A percentile compares a stretch with the other conserved stretches of the same genome.
Conservation (phyloP, 1,140 invertebrate species). For the Lasioglossum baleicum region DNA sequence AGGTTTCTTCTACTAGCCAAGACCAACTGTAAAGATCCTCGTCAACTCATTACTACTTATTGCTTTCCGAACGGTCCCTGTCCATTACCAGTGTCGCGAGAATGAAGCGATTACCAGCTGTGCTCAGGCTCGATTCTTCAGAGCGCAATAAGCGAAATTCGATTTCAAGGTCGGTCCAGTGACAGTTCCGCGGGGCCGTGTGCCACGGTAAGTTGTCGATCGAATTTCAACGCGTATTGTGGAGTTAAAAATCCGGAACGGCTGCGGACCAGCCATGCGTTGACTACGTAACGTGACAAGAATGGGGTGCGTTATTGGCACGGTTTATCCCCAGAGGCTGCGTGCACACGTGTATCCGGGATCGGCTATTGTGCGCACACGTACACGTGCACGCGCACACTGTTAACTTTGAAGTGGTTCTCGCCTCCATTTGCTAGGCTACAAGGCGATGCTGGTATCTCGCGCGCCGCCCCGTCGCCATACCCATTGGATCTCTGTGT, state of each 20-base stretch:
- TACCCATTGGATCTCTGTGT: background rate
- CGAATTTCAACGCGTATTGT: background rate
- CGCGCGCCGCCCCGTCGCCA: slow-evolving; percentile 18
- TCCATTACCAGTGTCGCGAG: background rate
- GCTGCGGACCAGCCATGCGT: background rate
- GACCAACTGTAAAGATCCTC: background rate
- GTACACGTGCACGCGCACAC: background rate
- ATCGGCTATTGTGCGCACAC: background rate
- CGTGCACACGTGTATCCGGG: slow-evolving; percentile 6
- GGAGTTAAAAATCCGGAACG: slow-evolving; percentile 14
- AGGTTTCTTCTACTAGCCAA: background rate
- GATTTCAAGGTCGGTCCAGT: background rate
- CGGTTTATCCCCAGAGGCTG: slow-evolving; percentile 37
- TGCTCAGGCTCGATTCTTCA: background rate
- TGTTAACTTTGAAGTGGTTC: slow-evolving; percentile 45
- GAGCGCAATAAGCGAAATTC: background rate
- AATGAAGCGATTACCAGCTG: background rate
- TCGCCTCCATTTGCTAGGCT: slow-evolving; percentile 30
- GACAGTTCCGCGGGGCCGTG: too few relatives aligned
- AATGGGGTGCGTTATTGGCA: slow-evolving; percentile 37
- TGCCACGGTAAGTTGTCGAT: background rate
- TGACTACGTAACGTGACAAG: slow-evolving; percentile 33
- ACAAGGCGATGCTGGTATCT: slow-evolving; percentile 32
- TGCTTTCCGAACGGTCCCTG: too few relatives aligned
- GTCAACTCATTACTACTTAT: background rate